A percentile compares a stretch with the other conserved stretches of the same genome.
These are phyloP conservation scores for Lamellibrachia luymesi DNA, from an alignment of 1,140 invertebrate genomes.

Conservation along the genomic window DNA sequence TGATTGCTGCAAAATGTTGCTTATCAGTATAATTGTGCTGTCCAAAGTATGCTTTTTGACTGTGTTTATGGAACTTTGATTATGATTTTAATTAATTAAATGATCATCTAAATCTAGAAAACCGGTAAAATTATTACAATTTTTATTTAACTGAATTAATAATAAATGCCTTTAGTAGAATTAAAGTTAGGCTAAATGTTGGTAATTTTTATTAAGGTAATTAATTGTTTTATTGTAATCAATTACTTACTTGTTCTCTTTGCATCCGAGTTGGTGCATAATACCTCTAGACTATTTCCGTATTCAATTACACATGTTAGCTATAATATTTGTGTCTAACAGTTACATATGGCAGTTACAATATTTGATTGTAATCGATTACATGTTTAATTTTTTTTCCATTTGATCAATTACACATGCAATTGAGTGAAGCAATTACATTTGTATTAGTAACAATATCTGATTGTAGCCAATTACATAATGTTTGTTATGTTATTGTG, in stretches of 20 bases:
- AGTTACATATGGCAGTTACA: background rate
- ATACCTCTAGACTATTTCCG: too few relatives aligned
- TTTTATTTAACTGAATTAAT: background rate
- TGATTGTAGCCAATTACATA: background rate
- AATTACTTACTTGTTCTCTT: too few relatives aligned
- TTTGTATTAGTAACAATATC: background rate
- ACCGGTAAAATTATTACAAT: background rate
- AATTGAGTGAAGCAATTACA: background rate
- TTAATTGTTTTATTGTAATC: background rate
- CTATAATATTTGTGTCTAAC: background rate
- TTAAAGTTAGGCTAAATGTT: background rate
- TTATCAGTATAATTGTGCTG: background rate
- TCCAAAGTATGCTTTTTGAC: background rate
- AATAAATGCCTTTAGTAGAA: background rate
- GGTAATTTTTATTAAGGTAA: background rate
- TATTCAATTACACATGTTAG: background rate
- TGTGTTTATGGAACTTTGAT: background rate
- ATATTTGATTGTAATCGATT: background rate
- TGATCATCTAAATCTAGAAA: background rate
- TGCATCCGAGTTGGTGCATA: too few relatives aligned
- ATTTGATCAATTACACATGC: too few relatives aligned
- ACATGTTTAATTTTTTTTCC: background rate
- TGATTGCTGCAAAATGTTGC: background rate
- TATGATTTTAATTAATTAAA: background rate
- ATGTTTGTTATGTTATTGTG: background rate